These are phyloP conservation scores for Liopterus haemorrhoidalis DNA, from an alignment of 2,888 invertebrate genomes.

Conservation along the genomic window DNA sequence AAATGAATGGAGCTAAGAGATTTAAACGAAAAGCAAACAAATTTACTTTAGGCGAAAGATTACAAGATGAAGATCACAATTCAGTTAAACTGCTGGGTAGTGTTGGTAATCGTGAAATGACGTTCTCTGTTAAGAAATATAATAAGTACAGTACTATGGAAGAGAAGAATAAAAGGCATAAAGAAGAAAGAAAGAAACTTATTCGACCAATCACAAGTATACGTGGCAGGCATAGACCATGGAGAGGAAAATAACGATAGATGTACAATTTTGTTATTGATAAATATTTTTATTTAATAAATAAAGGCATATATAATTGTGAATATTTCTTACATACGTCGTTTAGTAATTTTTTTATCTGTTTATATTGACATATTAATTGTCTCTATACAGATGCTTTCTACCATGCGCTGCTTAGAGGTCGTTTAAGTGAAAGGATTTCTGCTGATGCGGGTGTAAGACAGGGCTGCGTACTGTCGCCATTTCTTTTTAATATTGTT, in stretches of 20 bases:
- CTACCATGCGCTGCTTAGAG: no score
- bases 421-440: no score
- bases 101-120: slow-evolving; percentile 73
- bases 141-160: slow-evolving; percentile 53
- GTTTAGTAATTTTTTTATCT: no score
- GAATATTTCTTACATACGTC: no score
- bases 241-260: slow-evolving; percentile 27
- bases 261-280: no score
- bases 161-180: slow-evolving; percentile 58
- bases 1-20: slow-evolving; percentile 44
- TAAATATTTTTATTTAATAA: no score
- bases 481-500: no score
- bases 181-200: slow-evolving; percentile 63
- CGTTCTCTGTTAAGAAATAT: slow-evolving; percentile 60
- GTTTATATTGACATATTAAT: no score
- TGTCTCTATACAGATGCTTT: no score
- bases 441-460: no score
- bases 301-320: no score
- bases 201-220: slow-evolving; percentile 52
- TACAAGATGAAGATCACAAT: slow-evolving; percentile 55
- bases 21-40: slow-evolving; percentile 50
- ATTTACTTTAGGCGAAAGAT: slow-evolving; percentile 67
- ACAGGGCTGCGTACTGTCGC: no score
- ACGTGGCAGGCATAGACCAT: slow-evolving; percentile 12
- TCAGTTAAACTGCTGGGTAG: slow-evolving; percentile 53